Base-by-base conservation (phyloP, 37 sponge, comb jelly and placozoan genomes). In the Amphimedon queenslandica region DNA sequence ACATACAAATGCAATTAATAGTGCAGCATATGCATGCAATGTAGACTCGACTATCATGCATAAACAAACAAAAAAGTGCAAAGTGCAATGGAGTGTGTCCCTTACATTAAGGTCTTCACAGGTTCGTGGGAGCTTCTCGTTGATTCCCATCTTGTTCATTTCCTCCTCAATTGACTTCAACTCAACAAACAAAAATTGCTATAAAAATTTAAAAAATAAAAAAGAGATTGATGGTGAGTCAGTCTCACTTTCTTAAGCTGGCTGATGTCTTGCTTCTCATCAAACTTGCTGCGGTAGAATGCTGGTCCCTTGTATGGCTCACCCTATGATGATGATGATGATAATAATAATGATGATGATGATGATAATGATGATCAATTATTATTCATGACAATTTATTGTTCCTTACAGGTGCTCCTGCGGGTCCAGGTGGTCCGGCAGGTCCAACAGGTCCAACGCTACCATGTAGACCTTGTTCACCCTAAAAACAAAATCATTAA, bases 161-260 rank as follows among this genome's bases (percentile, higher is more conserved):
- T 85, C 80, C 40, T 79, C 72, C 53, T 78, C 38, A 63, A 85
- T 67, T 23, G 74, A 43, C 3, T 25, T 74, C 40, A 85, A 76
- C 64, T 85, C 86, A 36, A 79, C 80, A 24, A 68, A 85, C 35
- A 85, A 42, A 69, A 85, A 79, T 85, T 85, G 80, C 86, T 85
- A 47, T 13, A 23, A 35, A 53, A 70, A 40, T 63, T 28, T 58
- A 27, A 25, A 27, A 3, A 5, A 23, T 16, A 58, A n/a, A 66
- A 23, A n/a, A 36, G 4, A 66, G 33, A n/a, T 31, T 5, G 31
- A 29, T 61, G 34, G 32, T 29, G 3, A n/a, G 35, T 31, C 4
- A 4, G 66, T 4, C 23, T 3, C 37, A 83, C 84, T 72, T 63
- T 63, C 42, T 76, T 42, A 28, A 83, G 69, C 64, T 83, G 63